Evolutionary conservation across 35 echinoderm and acorn worm genomes (phyloP), one percentile per base, ranked within the genome.

Genomic region (Heliocidaris tuberculata): DNA sequence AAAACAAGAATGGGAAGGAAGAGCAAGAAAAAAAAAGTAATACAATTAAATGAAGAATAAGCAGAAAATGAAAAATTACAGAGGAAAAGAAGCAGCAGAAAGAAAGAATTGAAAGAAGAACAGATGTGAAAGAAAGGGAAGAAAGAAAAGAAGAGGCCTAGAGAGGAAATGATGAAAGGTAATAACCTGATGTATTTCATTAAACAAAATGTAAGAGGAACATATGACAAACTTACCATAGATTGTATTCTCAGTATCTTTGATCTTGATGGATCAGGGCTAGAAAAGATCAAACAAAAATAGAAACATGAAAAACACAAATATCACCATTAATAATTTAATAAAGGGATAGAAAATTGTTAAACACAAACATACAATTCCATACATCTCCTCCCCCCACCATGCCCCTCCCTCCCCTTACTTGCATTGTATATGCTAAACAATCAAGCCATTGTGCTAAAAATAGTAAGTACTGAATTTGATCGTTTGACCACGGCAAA

Each of bases 191-290:
- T n/a, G 19, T 78, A n/a, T 56, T 56, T 56, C 52, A 56, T 13
- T 42, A 15, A 56, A 9, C 6, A 78, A 78, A 27, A 78, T 78
- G 19, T 3, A 78, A 27, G 27, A 78, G 65, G 8, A 78, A 8
- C 65, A 29, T n/a, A 3, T 27, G 7, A 13, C 11, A 52, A n/a
- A 56, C 96, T 99, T 95, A 99, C 96, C 97, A 99, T 99, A 31
- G 97, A 95, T 31, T 96, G 94, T 93, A 97, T 92, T 48, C 94
- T 93, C 32, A 96, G 88, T 54, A 94, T 71, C 85, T 85, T 50
- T 59, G 93, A 86, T 85, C 93, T 91, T 12, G 59, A 94, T 4
- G 93, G 59, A 71, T 96, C 93, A 35, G 94, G 94, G 31, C 90
- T 92, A 31, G 85, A 50, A 56, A 93, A 94, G 21, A 8, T 27